Conservation (phyloP, 1,140 invertebrate species). For the Eurosta solidaginis region DNA sequence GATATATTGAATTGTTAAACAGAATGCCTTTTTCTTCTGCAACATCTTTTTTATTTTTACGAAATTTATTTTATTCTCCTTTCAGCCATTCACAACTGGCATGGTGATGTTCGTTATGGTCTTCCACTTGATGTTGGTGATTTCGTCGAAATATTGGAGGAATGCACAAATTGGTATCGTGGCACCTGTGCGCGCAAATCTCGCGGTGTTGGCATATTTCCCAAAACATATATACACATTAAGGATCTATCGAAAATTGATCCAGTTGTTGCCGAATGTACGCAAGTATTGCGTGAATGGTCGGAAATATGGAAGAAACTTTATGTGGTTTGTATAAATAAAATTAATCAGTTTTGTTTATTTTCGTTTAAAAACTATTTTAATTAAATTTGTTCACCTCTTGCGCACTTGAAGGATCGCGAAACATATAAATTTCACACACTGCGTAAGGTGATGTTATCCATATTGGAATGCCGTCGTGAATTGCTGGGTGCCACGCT, state of each 20-base stretch:
- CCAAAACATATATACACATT: constrained; percentile 73
- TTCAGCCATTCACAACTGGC: constrained; percentile 89
- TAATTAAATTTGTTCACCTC: constrained; percentile 11
- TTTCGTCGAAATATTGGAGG: constrained; percentile 87
- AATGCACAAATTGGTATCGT: constrained; percentile 84
- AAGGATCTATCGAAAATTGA: constrained; percentile 82
- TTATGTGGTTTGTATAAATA: constrained; percentile 70
- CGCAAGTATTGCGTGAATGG: constrained; percentile 90
- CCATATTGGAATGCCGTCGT: constrained; percentile 81
- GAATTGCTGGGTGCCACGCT: constrained; percentile 84
- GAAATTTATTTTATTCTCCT: constrained; percentile 39
- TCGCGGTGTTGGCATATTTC: constrained; percentile 83
- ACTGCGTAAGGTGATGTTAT: constrained; percentile 84
- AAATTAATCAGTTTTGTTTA: neutral
- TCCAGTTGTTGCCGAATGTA: constrained; percentile 87
- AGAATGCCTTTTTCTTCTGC: neutral
- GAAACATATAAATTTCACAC: constrained; percentile 81
- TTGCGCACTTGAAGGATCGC: constrained; percentile 68
- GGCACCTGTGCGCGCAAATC: constrained; percentile 80
- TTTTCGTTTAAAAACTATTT: neutral
- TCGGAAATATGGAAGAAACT: constrained; percentile 87
- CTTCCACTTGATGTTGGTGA: constrained; percentile 87
- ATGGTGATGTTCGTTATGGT: constrained; percentile 79
- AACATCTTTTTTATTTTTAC: neutral
- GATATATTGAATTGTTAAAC: no score